Base-by-base conservation (phyloP, 2,888 invertebrate species). In the Spodoptera exigua region DNA sequence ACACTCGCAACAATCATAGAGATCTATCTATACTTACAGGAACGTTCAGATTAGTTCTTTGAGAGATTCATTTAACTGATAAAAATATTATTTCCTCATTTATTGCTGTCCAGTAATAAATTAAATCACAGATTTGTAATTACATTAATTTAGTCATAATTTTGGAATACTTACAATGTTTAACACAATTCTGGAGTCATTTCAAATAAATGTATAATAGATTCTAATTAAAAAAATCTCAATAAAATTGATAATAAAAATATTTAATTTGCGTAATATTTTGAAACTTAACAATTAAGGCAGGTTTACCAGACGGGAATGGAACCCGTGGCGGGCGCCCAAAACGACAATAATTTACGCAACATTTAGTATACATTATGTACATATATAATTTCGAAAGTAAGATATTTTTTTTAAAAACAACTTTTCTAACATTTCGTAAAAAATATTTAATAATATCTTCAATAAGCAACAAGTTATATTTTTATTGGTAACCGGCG, bases 401-500 rank as follows among this genome's bases (percentile, higher is more conserved):
- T 85, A 83, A 84, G 62, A 77, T 70, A 76, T 56, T 68, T 88
- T 89, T 89, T 84, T 64, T n/a, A n/a, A 70, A 88, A 89, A 90
- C 86, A 90, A 90, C 80, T 89, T 90, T 87, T 88, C 86, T 90
- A 93, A 93, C 92, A 92, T 89, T 89, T 90, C 81, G 87, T 91
- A 88, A 88, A 89, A 69, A 74, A 88, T 87, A 91, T 91, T 89
- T 91, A 87, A 92, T 89, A 91, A 88, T 89, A 92, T 90, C 88
- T 89, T 93, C 91, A 94, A 92, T 93, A 92, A 92, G 90, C 93
- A 94, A 94, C 93, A 93, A 93, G 89, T 91, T 88, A 92, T 92
- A 92, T 88, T 90, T 92, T 91, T 92, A 93, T 91, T 94, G 94
- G 94, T 94, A 94, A 94, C 94, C 94, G 93, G 93, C 93, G 93